Conservation (phyloP, 2,113 vertebrate genomes). For the Bos javanicus region DNA sequence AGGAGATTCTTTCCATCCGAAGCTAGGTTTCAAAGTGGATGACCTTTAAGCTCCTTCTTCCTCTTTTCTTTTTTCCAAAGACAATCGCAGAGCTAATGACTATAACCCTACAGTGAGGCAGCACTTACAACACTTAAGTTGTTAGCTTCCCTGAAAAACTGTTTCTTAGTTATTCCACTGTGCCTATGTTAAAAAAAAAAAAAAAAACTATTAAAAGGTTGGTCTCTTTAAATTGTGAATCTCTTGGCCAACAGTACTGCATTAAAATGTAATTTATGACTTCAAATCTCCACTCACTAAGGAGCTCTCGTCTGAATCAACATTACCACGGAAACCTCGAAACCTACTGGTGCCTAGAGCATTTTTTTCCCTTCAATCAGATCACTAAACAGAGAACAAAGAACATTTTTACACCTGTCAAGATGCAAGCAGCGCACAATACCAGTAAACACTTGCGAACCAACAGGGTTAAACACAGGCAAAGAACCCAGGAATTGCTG, state of each 20-base stretch:
- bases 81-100: neutral
- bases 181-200: neutral
- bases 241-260: neutral
- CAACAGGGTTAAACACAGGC: neutral
- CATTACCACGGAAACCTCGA: constrained; percentile 38
- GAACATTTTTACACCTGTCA: constrained; percentile 62
- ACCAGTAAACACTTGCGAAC: neutral
- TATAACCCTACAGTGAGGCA: neutral
- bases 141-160: constrained; percentile 21
- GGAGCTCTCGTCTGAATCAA: constrained; percentile 53
- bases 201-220: neutral
- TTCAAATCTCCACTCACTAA: constrained; percentile 41
- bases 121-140: neutral
- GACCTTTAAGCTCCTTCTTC: neutral
- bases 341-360: constrained; percentile 45
- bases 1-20: neutral
- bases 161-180: neutral
- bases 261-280: constrained; percentile 63
- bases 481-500: neutral
- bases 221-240: constrained; percentile 43
- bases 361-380: constrained; percentile 48
- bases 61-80: neutral
- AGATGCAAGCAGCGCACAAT: neutral
- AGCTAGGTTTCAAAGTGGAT: neutral
- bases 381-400: constrained; percentile 60